Base-by-base conservation (phyloP, 2,113 vertebrate species). In the Morphnarchus princeps region DNA sequence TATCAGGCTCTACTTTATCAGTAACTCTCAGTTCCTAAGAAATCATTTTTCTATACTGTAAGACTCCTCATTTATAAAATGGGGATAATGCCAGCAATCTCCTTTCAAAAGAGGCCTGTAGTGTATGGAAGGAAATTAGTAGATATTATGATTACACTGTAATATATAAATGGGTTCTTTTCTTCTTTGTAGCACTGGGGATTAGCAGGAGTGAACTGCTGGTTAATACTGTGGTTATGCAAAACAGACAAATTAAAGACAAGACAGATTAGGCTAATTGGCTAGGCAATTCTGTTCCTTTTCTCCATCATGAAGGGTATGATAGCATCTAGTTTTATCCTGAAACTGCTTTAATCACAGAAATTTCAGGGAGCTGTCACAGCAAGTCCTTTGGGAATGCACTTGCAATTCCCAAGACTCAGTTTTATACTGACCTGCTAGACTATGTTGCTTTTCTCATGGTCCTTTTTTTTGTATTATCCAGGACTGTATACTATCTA, bases 1-100 rank as follows among this genome's bases (percentile, higher is more conserved):
- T 93, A 92, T 65, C 89, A 93, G 87, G 40, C 83, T 95, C 57
- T 80, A 63, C 95, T 91, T 96, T 96, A 95, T 95, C 87, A 96
- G 91, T 34, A 91, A 61, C 49, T 65, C 66, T 80, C 82, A 89
- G 87, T 90, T 97, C 93, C 91, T 90, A 62, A 90, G 87, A 93
- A 97, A 95, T 84, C 70, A 85, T 94, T 93, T 92, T 84, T 40
- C 58, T 87, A 36, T 73, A 61, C 87, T 69, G 31, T 71, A 95
- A 91, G 32, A 38, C 61, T 94, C 32, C 69, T 92, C 52, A 69
- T 92, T 93, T 96, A 89, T 91, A 93, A 95, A 95, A 93, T 62
- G n/a, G 14, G 74, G 89, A 95, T 93, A 95, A 96, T 80, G 58
- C 71, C 84, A 94, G 81, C 89, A 95, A 95, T 95, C 89, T 87